Percentiles rank a stretch among this genome's conserved stretches.
phyloP scores from a whole-genome alignment of 1,140 invertebrate genomes.

The Drosophila erecta region DNA sequence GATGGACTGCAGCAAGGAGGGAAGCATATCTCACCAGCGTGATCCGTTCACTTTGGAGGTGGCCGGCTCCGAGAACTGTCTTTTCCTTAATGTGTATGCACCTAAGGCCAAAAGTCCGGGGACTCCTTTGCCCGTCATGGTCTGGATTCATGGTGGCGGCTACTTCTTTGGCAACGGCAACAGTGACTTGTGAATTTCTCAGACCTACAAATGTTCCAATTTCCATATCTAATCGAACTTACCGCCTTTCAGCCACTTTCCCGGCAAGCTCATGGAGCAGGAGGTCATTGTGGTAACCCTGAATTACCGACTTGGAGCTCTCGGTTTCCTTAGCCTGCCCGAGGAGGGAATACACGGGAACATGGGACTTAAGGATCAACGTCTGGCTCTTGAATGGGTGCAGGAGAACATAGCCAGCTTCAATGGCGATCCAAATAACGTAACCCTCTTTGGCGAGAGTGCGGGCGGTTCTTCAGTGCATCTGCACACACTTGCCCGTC shows the following conservation, averaged over 20 bases:
- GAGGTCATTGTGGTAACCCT: conserved; percentile 88
- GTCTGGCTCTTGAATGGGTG: conserved; percentile 86
- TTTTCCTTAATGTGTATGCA: conserved; percentile 84
- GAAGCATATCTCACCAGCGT: conserved; percentile 62
- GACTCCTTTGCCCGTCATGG: conserved; percentile 84
- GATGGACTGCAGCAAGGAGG: conserved; percentile 73
- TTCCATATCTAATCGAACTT: neutral
- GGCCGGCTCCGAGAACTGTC: conserved; percentile 65
- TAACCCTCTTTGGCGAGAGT: conserved; percentile 86
- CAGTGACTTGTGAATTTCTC: conserved; percentile 63
- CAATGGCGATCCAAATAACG: conserved; percentile 87
- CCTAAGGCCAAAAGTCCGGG: conserved; percentile 54
- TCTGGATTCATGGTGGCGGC: conserved; percentile 86
- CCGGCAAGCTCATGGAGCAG: conserved; percentile 87
- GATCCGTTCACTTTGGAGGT: conserved; percentile 56
- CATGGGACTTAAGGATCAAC: conserved; percentile 87
- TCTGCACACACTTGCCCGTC: conserved; percentile 66
- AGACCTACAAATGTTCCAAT: accelerated
- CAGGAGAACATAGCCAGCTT: conserved; percentile 87
- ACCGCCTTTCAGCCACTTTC: conserved; percentile 71
- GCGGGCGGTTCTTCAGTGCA: conserved; percentile 85
- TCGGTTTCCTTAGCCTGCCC: conserved; percentile 86
- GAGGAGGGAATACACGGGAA: conserved; percentile 87
- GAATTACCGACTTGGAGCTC: conserved; percentile 87
- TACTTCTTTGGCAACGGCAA: conserved; percentile 85